Evolutionary conservation across 2,797 vertebrate genomes (phyloP).

Genomic region (Lophotriccus pileatus): DNA sequence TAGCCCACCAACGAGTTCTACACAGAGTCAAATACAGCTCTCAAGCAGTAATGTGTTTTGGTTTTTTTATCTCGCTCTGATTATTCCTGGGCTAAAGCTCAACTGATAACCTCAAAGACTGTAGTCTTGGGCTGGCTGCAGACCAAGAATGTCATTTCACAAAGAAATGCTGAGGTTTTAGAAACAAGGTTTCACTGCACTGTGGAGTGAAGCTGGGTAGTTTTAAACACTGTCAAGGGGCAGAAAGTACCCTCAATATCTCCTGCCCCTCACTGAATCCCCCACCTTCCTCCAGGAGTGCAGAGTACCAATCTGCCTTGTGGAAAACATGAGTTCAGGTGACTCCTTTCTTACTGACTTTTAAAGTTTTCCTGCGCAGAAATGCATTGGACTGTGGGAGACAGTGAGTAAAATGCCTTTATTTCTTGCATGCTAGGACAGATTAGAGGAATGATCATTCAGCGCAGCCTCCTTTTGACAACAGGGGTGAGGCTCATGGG

Average conservation of each 20-base stretch:
- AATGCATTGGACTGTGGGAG: not conserved
- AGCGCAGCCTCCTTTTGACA: not conserved
- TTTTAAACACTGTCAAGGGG: conserved; percentile 12
- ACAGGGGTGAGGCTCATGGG: not conserved
- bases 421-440: not conserved
- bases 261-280: not conserved
- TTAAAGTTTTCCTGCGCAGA: not conserved
- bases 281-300: not conserved
- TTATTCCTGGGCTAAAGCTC: conserved; percentile 16
- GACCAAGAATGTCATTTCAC: conserved; percentile 43
- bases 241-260: not conserved
- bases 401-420: not conserved
- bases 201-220: not conserved
- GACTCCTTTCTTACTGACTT: not conserved
- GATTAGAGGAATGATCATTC: not conserved
- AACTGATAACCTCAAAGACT: conserved; percentile 46
- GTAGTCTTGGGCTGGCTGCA: conserved; percentile 8
- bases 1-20: not conserved
- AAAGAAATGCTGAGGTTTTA: conserved; percentile 53
- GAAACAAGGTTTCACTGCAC: conserved; percentile 1
- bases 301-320: fast-evolving
- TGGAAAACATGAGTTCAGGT: not conserved
- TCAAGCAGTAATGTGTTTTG: not conserved
- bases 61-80: not conserved
- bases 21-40: not conserved